These are phyloP conservation scores for Aricia artaxerxes DNA, from an alignment of 2,888 invertebrate species.

Conservation along the genomic window DNA sequence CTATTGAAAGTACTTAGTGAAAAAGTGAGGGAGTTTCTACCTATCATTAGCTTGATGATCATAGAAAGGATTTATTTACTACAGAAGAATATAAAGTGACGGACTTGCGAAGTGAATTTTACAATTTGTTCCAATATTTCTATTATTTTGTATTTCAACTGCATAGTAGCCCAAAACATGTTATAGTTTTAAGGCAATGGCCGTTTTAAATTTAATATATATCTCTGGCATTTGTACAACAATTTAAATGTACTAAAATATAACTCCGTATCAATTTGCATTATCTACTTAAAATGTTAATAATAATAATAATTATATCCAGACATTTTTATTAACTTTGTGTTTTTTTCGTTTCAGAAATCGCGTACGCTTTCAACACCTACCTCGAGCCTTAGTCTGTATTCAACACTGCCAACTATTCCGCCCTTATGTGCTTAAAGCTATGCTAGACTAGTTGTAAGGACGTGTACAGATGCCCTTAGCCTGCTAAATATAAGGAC, in stretches of 20 bases:
- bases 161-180: too few relatives aligned
- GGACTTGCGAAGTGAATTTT: too few relatives aligned
- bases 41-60: too few relatives aligned
- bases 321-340: slow-evolving; percentile 15
- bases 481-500: slow-evolving; percentile 55
- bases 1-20: too few relatives aligned
- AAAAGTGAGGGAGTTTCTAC: too few relatives aligned
- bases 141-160: too few relatives aligned
- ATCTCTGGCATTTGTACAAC: neutral
- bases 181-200: neutral
- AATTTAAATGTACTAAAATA: neutral
- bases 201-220: neutral
- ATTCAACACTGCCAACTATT: slow-evolving; percentile 74
- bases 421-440: slow-evolving; percentile 72
- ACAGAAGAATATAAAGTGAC: too few relatives aligned
- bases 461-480: neutral
- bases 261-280: neutral
- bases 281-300: neutral
- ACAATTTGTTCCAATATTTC: too few relatives aligned
- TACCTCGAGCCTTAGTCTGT: slow-evolving; percentile 61
- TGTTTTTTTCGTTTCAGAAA: slow-evolving; percentile 60
- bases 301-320: too few relatives aligned
- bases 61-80: too few relatives aligned
- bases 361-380: slow-evolving; percentile 50
- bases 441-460: slow-evolving; percentile 67